A percentile compares a stretch with the other conserved stretches of the same genome.
Evolutionary conservation across 2,113 vertebrate species (phyloP).

Genomic region (Salvator merianae): DNA sequence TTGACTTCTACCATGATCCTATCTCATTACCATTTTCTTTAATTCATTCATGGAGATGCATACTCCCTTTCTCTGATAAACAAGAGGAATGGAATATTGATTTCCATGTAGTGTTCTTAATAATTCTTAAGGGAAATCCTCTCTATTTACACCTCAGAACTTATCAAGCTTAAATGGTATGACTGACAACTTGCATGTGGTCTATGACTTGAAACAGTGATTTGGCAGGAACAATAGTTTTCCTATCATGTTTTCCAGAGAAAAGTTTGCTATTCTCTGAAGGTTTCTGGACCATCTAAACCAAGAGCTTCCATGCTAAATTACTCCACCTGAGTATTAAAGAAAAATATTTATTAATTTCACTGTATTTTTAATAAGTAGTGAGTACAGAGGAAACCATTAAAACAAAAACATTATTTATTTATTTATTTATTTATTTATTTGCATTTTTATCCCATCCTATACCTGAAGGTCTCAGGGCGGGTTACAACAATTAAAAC

Average conservation of each 20-base stretch:
- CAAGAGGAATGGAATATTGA: conserved; percentile 33
- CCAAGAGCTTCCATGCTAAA: background rate
- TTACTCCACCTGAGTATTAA: background rate
- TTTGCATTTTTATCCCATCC: too few species aligned
- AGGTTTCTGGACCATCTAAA: background rate
- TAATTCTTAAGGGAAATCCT: rapidly evolving
- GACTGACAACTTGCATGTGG: background rate
- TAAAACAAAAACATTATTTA: too few species aligned
- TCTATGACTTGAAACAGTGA: background rate
- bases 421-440: too few species aligned
- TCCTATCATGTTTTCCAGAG: background rate
- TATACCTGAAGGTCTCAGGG: too few species aligned
- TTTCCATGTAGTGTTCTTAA: rapidly evolving
- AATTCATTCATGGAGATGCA: conserved; percentile 8
- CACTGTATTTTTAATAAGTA: too few species aligned
- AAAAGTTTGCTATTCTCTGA: background rate
- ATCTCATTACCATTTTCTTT: conserved; percentile 35
- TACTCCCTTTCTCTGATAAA: background rate
- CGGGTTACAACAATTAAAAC: too few species aligned
- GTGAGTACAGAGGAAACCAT: too few species aligned
- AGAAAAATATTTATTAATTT: too few species aligned
- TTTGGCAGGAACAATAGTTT: background rate
- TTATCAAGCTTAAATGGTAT: background rate
- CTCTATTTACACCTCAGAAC: background rate
- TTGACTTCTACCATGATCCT: conserved; percentile 3